phyloP scores from a whole-genome alignment of 2,113 vertebrate genomes.

The Procavia capensis region DNA sequence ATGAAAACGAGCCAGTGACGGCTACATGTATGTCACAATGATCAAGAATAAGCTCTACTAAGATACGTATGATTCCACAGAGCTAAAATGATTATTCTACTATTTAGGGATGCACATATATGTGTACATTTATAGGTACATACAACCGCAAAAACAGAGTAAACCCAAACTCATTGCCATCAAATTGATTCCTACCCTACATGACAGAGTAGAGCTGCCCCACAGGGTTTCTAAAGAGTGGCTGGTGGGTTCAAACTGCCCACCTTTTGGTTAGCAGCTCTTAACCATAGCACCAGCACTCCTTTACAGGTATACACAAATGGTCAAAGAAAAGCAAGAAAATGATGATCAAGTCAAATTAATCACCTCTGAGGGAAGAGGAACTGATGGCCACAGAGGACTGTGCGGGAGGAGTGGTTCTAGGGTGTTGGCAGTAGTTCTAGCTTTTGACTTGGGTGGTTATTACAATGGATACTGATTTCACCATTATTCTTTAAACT shows the following conservation, averaged over 20 bases:
- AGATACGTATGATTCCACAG: not conserved
- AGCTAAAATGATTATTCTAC: not conserved
- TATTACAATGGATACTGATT: not conserved
- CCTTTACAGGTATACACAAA: not conserved
- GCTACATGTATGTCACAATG: not conserved
- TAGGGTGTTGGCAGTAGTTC: not conserved
- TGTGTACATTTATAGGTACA: no score
- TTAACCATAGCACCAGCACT: no score
- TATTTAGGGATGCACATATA: not conserved
- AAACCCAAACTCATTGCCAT: no score
- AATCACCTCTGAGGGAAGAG: not conserved
- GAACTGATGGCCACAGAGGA: not conserved
- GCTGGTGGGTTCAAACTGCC: no score
- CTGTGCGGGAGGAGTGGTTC: not conserved
- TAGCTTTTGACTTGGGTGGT: not conserved
- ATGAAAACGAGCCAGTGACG: accelerated
- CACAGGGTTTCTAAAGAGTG: no score
- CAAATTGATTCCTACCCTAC: no score
- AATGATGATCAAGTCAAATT: not conserved
- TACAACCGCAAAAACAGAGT: no score
- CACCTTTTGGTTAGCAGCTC: no score
- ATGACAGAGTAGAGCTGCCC: no score
- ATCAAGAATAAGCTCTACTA: not conserved
- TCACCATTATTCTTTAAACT: not conserved
- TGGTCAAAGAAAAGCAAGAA: not conserved